Percentiles rank a stretch among this genome's conserved stretches.
Conservation (phyloP, 2,797 vertebrate genomes). For the Diplodus puntazzo region DNA sequence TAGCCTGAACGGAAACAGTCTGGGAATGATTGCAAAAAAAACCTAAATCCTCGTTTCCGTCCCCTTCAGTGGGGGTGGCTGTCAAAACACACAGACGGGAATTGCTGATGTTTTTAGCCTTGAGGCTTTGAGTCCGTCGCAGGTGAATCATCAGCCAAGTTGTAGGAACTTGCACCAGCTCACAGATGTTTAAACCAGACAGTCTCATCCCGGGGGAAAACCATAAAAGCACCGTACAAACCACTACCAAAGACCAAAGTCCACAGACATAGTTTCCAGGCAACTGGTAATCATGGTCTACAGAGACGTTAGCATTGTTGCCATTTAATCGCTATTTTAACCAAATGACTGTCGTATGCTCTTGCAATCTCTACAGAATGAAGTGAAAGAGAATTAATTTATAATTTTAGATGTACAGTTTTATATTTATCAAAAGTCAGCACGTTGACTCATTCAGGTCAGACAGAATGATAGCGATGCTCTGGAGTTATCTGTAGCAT, state of each 20-base stretch:
- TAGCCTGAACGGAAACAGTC: slow-evolving; percentile 47
- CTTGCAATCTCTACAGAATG: not conserved
- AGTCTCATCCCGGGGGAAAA: slow-evolving; percentile 43
- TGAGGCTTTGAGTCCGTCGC: slow-evolving; percentile 47
- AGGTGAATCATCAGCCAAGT: slow-evolving; percentile 71
- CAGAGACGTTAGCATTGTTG: slow-evolving; percentile 31
- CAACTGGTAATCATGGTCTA: slow-evolving; percentile 34
- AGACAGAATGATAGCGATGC: not conserved
- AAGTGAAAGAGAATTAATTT: not conserved
- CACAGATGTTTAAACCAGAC: slow-evolving; percentile 47
- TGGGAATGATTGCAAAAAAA: slow-evolving; percentile 45
- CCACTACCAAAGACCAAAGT: slow-evolving; percentile 32
- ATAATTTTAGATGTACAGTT: not conserved
- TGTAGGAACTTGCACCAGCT: slow-evolving; percentile 51
- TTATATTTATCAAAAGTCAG: not conserved
- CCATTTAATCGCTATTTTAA: slow-evolving; percentile 18
- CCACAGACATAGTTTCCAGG: slow-evolving; percentile 54
- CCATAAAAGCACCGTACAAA: slow-evolving; percentile 33
- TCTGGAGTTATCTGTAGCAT: not conserved
- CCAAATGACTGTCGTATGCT: not conserved
- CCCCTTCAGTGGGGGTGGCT: slow-evolving; percentile 10
- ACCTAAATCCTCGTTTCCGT: slow-evolving; percentile 31
- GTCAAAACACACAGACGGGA: slow-evolving; percentile 17
- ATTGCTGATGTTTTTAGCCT: slow-evolving; percentile 50
- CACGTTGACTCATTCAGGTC: slow-evolving; percentile 3